Conservation (phyloP, 37 sponge, comb jelly and placozoan genomes). For the Hexactinellida sp. region DNA sequence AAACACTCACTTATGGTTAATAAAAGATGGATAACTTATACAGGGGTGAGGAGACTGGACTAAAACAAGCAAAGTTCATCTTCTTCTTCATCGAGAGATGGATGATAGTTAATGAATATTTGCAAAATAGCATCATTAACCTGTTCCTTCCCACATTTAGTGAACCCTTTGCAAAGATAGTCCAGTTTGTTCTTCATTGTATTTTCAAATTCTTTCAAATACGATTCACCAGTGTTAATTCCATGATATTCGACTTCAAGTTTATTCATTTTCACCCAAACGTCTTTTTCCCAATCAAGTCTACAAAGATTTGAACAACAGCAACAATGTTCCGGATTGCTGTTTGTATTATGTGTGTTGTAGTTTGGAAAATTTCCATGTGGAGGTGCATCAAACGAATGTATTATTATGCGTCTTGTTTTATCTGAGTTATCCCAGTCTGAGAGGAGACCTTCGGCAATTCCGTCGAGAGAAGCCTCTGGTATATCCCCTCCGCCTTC, state of each 20-base stretch:
- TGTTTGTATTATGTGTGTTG: not conserved
- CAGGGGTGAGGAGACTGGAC: too few relatives aligned
- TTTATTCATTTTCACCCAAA: not conserved
- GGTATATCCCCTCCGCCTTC: slow-evolving; percentile 6
- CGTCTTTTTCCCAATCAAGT: not conserved
- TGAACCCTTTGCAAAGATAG: not conserved
- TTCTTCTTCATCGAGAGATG: not conserved
- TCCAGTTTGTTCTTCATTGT: not conserved
- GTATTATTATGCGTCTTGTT: not conserved
- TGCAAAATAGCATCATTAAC: slow-evolving; percentile 5
- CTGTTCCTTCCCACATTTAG: slow-evolving; percentile 13
- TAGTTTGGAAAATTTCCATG: not conserved
- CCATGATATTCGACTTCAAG: not conserved
- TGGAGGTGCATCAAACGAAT: not conserved
- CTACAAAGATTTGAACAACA: not conserved
- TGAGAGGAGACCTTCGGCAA: not conserved
- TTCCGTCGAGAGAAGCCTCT: slow-evolving; percentile 1
- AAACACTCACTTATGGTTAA: too few relatives aligned
- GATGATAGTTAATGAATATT: not conserved
- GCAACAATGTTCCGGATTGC: slow-evolving; percentile 5
- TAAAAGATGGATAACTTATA: too few relatives aligned
- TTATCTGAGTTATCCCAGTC: not conserved
- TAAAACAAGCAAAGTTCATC: too few relatives aligned
- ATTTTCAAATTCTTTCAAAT: not conserved
- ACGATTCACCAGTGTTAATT: not conserved